These are phyloP conservation scores for Brachionus plicatilis DNA, from an alignment of 1,140 invertebrate species.

Conservation along the genomic window DNA sequence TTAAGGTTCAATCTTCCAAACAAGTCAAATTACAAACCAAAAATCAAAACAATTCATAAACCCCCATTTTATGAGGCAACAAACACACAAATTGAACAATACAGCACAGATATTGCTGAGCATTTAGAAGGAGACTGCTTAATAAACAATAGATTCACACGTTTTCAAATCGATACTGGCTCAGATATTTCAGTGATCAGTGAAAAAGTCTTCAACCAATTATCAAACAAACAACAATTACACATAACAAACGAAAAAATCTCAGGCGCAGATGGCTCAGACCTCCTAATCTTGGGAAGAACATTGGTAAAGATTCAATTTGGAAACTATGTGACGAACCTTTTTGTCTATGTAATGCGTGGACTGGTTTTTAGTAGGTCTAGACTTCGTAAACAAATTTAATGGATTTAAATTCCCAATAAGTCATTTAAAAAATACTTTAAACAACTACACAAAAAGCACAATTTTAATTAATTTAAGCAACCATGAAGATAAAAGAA, in stretches of 20 bases:
- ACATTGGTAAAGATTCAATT: background rate
- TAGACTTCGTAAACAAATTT: background rate
- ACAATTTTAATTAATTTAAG: background rate
- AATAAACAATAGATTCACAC: background rate
- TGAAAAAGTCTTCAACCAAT: background rate
- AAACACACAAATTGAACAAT: background rate
- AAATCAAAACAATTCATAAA: background rate
- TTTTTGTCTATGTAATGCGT: background rate
- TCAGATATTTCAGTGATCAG: background rate
- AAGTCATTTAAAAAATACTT: background rate
- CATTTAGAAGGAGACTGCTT: background rate
- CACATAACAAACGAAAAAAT: background rate
- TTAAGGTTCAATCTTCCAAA: background rate
- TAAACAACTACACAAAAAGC: background rate
- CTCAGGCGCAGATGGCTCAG: background rate
- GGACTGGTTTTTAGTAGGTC: background rate
- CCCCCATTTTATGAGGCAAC: background rate
- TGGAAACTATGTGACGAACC: background rate
- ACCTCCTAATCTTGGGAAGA: background rate
- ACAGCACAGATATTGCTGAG: background rate
- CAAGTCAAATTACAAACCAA: background rate
- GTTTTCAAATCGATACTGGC: background rate
- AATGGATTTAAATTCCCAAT: background rate
- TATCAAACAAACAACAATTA: background rate
- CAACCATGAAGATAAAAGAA: background rate